Evolutionary conservation across 2,797 vertebrate genomes (phyloP).

Genomic region (Caiman crocodilus): DNA sequence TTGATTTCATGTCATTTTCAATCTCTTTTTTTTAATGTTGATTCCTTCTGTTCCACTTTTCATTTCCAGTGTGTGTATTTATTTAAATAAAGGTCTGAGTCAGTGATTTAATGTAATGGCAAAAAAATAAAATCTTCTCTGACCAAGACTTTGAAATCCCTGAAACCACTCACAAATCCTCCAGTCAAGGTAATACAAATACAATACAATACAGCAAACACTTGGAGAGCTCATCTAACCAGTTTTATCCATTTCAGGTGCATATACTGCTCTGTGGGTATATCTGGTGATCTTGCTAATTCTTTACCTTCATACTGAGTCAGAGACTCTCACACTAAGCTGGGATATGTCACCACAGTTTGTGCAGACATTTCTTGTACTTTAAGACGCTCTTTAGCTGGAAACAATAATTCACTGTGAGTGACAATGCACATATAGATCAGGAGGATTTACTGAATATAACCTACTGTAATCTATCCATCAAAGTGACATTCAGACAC

Average conservation of each 20-base stretch:
- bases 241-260: neutral
- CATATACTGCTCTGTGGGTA: neutral
- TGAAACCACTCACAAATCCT: neutral
- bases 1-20: neutral
- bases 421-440: slow-evolving; percentile 45
- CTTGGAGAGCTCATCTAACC: neutral
- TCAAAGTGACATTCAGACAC: slow-evolving; percentile 57
- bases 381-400: slow-evolving; percentile 39
- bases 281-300: neutral
- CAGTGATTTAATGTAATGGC: neutral
- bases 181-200: neutral
- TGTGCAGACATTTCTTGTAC: slow-evolving; percentile 24
- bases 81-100: neutral
- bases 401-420: slow-evolving; percentile 59
- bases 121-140: neutral
- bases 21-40: accelerated
- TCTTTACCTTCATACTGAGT: neutral
- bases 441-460: slow-evolving; percentile 42
- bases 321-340: neutral
- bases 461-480: slow-evolving; percentile 44
- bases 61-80: neutral
- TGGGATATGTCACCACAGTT: slow-evolving; percentile 22
- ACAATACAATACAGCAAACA: too few species aligned
- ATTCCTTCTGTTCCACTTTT: neutral
- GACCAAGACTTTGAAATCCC: neutral